Evolutionary conservation across 2,888 invertebrate genomes (phyloP), one percentile per base, ranked within the genome.

Genomic region (Acanthosepion pharaonis): DNA sequence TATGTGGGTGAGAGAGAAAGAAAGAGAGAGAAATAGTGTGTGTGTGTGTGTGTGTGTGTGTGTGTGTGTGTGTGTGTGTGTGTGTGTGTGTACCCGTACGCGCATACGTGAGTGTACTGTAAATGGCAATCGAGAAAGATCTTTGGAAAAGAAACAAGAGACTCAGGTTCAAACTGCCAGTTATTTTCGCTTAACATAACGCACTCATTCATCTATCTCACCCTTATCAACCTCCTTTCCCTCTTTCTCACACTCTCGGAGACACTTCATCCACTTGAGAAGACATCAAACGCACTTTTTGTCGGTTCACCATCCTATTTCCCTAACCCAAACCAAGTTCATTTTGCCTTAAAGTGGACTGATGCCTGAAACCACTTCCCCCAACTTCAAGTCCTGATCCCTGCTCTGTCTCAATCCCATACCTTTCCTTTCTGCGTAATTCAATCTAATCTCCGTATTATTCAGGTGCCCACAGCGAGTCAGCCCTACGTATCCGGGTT

Each of bases 221-320:
- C 23, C n/a, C 78, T 78, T n/a, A 78, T 78, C 78, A 9, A 78
- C 78, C 78, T 33, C n/a, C n/a, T 33, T 33, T n/a, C 9, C 11
- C 25, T 78, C 78, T 78, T 64, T 78, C 78, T 78, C 55, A 55
- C 20, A 59, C 59, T 5, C 59, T 59, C 59, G 78, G 78, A 78
- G 33, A 78, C 78, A 33, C 78, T 78, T 78, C 78, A 78, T 33
- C 33, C 78, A 33, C 78, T 78, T 78, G 78, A 78, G 18, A n/a
- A n/a, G 78, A 78, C 78, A 78, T 78, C 78, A 78, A 78, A 78
- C 78, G n/a, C 78, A 33, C n/a, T 78, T 78, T 78, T 78, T 33
- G n/a, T 18, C 78, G 78, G n/a, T 33, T 78, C 33, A 78, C 78
- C 78, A 78, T 33, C n/a, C 78, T 33, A 78, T n/a, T 15, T 11